Base-by-base conservation (phyloP, 2,797 vertebrate species). In the Eulemur albifrons region DNA sequence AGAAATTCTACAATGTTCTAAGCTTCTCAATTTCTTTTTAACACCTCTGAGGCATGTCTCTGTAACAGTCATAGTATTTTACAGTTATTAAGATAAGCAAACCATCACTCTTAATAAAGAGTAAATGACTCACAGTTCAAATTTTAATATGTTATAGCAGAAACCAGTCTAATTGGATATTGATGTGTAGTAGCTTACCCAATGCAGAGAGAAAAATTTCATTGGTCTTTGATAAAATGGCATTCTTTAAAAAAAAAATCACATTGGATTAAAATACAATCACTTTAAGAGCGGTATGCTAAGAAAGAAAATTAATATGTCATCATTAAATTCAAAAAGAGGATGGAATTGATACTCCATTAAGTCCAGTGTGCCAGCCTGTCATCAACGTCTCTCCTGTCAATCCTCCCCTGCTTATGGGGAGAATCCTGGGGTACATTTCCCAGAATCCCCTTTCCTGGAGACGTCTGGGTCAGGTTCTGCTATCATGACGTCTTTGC, bases 61-160 rank as follows among this genome's bases (percentile, higher is more conserved):
- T 27, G 4, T 73, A 88, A 92, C 87, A 92, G 35, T 88, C 63
- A 43, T n/a, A 73, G 30, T 52, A 73, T 94, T 90, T 90, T 40
- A 79, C 35, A 81, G 83, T 76, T 91, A 93, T 45, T 88, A 94
- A 73, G 43, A 70, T 65, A 96, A 96, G 77, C 40, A 94, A 97
- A 77, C 25, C 67, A 93, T 70, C 54, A 82, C 48, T 94, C 23
- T 93, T 84, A 90, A 92, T 84, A 59, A 96, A 97, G 11, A 69
- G 14, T 81, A 21, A 94, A 45, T 52, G 77, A 87, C 18, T 89
- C 75, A 40, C 82, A 92, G 65, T 76, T 91, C 73, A 88, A 52
- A 38, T 92, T 94, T 90, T 77, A 80, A 91, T 45, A 87, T 70
- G 52, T 88, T 88, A 57, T 20, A 81, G 79, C 48, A 95, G 57